Percentiles rank a stretch among this genome's conserved stretches.
phyloP scores from a whole-genome alignment of 1,140 invertebrate species.

The Chelonus insularis region DNA sequence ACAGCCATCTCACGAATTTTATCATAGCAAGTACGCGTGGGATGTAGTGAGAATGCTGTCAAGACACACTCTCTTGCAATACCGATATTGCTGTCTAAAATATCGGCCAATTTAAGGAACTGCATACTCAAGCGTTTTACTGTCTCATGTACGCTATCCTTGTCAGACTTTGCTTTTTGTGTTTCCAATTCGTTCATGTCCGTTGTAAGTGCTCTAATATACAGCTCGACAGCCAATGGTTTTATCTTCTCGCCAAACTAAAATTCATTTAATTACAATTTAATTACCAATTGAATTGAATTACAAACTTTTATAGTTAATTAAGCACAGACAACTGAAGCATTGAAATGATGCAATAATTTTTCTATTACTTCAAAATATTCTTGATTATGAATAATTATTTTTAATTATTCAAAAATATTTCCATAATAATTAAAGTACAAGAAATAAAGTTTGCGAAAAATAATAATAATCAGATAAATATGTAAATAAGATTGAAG shows the following conservation, averaged over 20 bases:
- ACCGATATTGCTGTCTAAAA: constrained; percentile 61
- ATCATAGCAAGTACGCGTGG: constrained; percentile 60
- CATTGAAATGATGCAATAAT: no score
- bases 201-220: constrained; percentile 71
- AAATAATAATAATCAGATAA: no score
- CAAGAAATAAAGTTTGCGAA: no score
- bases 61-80: constrained; percentile 67
- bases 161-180: constrained; percentile 64
- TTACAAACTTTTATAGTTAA: no score
- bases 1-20: constrained; percentile 61
- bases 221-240: constrained; percentile 71
- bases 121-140: constrained; percentile 62
- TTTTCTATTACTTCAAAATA: no score
- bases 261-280: no score
- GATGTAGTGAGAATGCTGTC: constrained; percentile 69
- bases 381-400: no score
- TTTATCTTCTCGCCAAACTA: constrained; percentile 67
- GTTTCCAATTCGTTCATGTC: constrained; percentile 77
- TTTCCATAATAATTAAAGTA: no score
- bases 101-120: constrained; percentile 64
- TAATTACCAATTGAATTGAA: no score
- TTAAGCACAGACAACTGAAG: no score
- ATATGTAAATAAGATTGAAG: no score
- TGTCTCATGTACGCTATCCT: constrained; percentile 60
- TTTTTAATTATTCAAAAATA: no score